Base-by-base conservation (phyloP, 35 echinoderm and acorn worm species). In the Strongylocentrotus purpuratus region DNA sequence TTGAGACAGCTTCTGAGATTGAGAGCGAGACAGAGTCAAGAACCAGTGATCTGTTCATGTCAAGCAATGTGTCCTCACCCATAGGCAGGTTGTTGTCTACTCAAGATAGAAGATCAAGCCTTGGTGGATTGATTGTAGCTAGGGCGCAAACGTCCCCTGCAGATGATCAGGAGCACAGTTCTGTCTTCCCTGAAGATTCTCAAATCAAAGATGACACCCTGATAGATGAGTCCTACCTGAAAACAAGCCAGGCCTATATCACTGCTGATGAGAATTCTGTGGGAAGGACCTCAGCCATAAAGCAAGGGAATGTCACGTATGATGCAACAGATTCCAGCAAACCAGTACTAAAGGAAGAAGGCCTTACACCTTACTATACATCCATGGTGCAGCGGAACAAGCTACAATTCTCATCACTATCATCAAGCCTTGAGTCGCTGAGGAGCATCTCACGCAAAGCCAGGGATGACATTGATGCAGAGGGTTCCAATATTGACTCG, bases 361-460 rank as follows among this genome's bases (percentile, higher is more conserved):
- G 91, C 20, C 91, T 14, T 22, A 93, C 91, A 50, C 91, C 91
- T 25, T 93, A 58, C 46, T 58, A 93, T 46, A 93, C 91, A 50
- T 47, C 91, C 31, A 58, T 58, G 91, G 48, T 48, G 9, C 45
- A 47, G 31, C 32, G 91, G 9, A 93, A 32, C 31, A 93, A 58
- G 31, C 48, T 93, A 45, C 17, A 93, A n/a, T 93, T 93, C 46
- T 93, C 91, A 31, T 93, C 91, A 22, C 47, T 93, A 5, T 46
- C 91, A 20, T 46, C 45, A 7, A 93, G 46, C 46, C 48, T 93
- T 47, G 91, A 93, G 48, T 93, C 91, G 10, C 91, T 93, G 91
- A 93, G 46, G 91, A 93, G 91, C 28, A 93, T 93, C 20, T 93
- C 91, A 31, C 91, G 91, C 22, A 93, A 93, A 58, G 91, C 91